Base-by-base conservation (phyloP, 64 coral and sea anemone genomes). In the Actinia tenebrosa region DNA sequence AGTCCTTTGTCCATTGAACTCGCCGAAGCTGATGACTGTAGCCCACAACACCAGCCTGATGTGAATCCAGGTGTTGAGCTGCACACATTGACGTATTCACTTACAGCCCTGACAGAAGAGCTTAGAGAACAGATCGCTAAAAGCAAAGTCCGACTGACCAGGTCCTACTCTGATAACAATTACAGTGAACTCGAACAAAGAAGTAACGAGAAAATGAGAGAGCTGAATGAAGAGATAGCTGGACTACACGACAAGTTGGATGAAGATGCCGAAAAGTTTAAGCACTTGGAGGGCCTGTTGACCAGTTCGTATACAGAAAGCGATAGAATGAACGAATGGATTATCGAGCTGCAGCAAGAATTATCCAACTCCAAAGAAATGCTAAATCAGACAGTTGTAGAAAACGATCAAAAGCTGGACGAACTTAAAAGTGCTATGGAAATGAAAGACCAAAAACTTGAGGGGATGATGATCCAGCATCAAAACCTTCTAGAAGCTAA, bases 1-100 rank as follows among this genome's bases (percentile, higher is more conserved):
- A 26, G 10, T 43, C 83, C 83, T 44, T 56, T 61, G 30, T 85
- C 83, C 19, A 62, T 61, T 45, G 83, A 64, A 85, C 56, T 85
- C n/a, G 83, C 53, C 10, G 56, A 64, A 6, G 83, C 56, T 22
- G 60, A 62, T 30, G n/a, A 85, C 5, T 18, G 45, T 22, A 61
- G 10, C 30, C 14, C 27, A 18, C 83, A 63, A 26, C 23, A 7
- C n/a, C 69, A 75, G 69, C 69, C 69, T 3, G 23, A 75, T 42
- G 23, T 75, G 26, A 75, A 75, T 26, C 69, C n/a, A 11, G 17
- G 16, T 53, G 20, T 20, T 61, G 26, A 58, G 10, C 44, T 60
- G 2, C 43, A 53, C 19, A 81, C 22, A 17, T 53, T 81, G 43
- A 53, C 79, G 18, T 50, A 53, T 16, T 81, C 79, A 10, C 45